A percentile compares a stretch with the other conserved stretches of the same genome.
phyloP scores from a whole-genome alignment of 2,888 invertebrate species.

The Bugulina stolonifera region DNA sequence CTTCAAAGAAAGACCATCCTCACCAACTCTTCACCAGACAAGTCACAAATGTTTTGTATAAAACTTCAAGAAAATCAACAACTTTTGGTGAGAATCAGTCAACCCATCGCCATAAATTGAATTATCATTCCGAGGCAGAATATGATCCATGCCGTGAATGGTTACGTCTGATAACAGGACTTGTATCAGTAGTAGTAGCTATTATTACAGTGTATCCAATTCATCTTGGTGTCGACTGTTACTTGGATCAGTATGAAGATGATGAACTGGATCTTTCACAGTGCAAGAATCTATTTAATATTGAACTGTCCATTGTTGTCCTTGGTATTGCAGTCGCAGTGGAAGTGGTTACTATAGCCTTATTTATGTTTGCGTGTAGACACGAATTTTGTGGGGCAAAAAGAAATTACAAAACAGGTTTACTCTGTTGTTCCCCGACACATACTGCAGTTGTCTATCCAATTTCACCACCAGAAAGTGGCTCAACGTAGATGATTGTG shows the following conservation, averaged over 20 bases:
- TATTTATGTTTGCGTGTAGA: neutral
- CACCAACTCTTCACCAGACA: too few species aligned
- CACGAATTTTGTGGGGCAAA: conserved; percentile 24
- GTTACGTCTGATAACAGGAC: neutral
- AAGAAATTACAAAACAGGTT: neutral
- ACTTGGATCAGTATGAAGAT: neutral
- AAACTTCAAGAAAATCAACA: too few species aligned
- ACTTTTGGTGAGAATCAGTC: too few species aligned
- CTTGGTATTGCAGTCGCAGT: neutral
- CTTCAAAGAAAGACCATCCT: too few species aligned
- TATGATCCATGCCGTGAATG: conserved; percentile 18
- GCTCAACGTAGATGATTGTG: too few species aligned
- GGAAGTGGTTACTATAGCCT: neutral
- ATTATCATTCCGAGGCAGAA: too few species aligned
- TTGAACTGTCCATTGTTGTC: neutral
- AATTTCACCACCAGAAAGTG: too few species aligned
- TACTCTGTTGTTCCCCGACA: neutral
- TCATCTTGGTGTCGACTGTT: neutral
- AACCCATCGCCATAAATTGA: too few species aligned
- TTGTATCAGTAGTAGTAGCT: neutral
- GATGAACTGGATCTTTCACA: neutral
- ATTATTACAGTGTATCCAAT: neutral
- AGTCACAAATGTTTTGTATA: too few species aligned
- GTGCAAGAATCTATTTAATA: neutral
- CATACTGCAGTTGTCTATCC: too few species aligned